A percentile compares a stretch with the other conserved stretches of the same genome.
These are phyloP conservation scores for Euphysa ruthae DNA, from an alignment of 30 jellyfish, hydroid and myxozoan genomes.

Conservation along the genomic window DNA sequence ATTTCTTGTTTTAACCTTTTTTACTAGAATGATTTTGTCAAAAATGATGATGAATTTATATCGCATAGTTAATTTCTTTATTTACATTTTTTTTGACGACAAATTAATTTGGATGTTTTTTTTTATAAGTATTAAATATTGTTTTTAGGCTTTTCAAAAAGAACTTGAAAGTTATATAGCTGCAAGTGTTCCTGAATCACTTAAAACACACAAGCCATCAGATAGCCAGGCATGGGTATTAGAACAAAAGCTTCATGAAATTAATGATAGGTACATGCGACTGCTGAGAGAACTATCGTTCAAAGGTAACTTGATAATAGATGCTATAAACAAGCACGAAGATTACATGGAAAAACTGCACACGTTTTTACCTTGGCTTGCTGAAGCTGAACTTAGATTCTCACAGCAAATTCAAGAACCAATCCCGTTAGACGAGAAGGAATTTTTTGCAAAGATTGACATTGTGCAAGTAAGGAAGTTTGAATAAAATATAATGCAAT, in stretches of 20 bases:
- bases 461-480: constrained; percentile 46
- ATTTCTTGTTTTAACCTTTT: too few species aligned
- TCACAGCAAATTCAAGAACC: constrained; percentile 71
- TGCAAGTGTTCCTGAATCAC: constrained; percentile 74
- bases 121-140: not conserved
- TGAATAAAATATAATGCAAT: too few species aligned
- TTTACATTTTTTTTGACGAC: too few species aligned
- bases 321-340: constrained; percentile 64
- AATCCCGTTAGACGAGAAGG: constrained; percentile 68
- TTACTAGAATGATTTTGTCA: too few species aligned
- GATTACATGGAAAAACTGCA: constrained; percentile 66
- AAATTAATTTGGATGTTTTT: not conserved
- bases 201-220: constrained; percentile 53
- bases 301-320: constrained; percentile 73
- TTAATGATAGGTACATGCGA: constrained; percentile 75
- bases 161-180: constrained; percentile 85
- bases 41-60: too few species aligned
- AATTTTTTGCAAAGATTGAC: constrained; percentile 42
- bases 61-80: too few species aligned
- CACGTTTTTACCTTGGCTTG: constrained; percentile 80
- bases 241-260: constrained; percentile 87
- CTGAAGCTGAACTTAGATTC: constrained; percentile 51
- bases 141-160: constrained; percentile 79
- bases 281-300: constrained; percentile 68
- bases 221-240: constrained; percentile 93